Base-by-base conservation (phyloP, 2,888 invertebrate genomes). In the Netelia fuscicornis region DNA sequence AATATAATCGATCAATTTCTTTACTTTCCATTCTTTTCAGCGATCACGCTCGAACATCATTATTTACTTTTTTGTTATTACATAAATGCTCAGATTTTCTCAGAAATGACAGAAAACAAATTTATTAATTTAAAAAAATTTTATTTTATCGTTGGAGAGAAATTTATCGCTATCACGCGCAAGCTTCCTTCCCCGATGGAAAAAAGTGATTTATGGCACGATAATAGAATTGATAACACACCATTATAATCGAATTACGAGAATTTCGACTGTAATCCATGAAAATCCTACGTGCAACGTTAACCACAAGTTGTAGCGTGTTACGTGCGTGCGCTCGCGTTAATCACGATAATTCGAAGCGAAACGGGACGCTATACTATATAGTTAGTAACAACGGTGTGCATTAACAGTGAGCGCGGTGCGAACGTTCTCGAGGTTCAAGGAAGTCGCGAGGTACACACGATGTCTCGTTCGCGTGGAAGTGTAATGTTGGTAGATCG, bases 321-420 rank as follows among this genome's bases (percentile, higher is more conserved):
- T 79, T 84, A 58, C 74, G 72, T 82, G 72, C 74, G 76, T 68
- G 25, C 44, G 25, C 37, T 23, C 23, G 17, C 20, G 44, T 74
- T 86, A 84, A 86, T 86, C 25, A 84, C 58, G 30, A 72, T 82
- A 82, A 86, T 86, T 67, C 65, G 20, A 72, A 68, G 60, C 62
- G 65, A 58, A 80, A 48, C 48, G 60, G 23, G 30, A 23, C 72
- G 70, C 42, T 60, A 30, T 71, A 58, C 58, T 23, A 25, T 70
- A 30, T 52, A 67, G 67, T 67, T 11, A 64, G 65, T 60, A 77
- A 23, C 44, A 11, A 42, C 30, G 64, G 20, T 74, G 17, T 62
- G 44, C 52, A 44, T 62, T 74, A 37, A n/a, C 11, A 30, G 58
- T 30, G 68, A 37, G 60, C 60, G 62, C 37, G 54, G 30, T 64